Conservation (phyloP, 2,113 vertebrate species). For the Plecturocebus donacophilus region DNA sequence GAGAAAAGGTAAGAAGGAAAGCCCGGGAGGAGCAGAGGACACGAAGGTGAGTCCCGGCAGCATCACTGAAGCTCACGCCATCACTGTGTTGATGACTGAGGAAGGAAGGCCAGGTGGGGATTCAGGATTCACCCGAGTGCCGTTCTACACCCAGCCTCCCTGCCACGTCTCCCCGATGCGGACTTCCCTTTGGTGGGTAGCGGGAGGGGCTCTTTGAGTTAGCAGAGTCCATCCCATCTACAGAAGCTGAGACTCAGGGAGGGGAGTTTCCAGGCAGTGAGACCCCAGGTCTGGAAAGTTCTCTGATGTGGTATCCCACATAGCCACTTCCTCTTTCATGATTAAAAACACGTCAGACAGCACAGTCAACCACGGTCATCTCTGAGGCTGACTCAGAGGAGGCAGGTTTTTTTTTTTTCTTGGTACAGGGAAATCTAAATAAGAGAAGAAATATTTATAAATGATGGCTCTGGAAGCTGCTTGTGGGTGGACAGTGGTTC, state of each 20-base stretch:
- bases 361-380: neutral
- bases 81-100: neutral
- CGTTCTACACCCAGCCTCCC: neutral
- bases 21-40: neutral
- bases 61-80: no score
- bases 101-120: neutral
- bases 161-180: neutral
- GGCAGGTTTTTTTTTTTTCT: neutral
- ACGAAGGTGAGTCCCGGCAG: no score
- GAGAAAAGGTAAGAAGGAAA: neutral
- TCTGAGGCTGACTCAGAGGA: neutral
- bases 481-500: neutral
- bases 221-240: neutral
- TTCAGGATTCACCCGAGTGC: neutral
- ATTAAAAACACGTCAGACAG: neutral
- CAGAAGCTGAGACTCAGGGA: neutral
- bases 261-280: neutral
- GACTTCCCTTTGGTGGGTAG: neutral
- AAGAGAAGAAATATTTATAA: neutral
- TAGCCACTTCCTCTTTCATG: neutral
- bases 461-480: neutral
- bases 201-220: neutral
- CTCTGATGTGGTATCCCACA: neutral
- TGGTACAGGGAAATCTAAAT: neutral
- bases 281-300: neutral